phyloP scores from a whole-genome alignment of 2,888 invertebrate species.

The Siphonodentalium dalli region DNA sequence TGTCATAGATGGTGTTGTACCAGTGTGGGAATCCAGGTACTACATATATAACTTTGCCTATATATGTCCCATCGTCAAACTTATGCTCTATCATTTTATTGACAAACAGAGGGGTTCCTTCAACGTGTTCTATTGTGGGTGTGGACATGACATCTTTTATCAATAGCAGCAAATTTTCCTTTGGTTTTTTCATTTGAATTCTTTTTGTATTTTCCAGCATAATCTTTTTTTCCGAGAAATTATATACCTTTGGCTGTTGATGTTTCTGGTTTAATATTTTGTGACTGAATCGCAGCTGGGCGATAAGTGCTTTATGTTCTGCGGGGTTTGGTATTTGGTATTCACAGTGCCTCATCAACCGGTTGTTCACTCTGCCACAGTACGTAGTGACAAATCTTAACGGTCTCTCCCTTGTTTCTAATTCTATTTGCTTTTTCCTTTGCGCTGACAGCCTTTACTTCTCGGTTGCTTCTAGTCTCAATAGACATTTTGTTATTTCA shows the following conservation, averaged over 20 bases:
- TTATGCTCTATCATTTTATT: slow-evolving; percentile 10
- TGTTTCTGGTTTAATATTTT: slow-evolving; percentile 21
- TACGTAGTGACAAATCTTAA: slow-evolving; percentile 28
- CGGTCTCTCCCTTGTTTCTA: slow-evolving; percentile 24
- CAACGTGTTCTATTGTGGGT: neutral
- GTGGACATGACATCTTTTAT: slow-evolving; percentile 2
- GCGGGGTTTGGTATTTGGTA: slow-evolving; percentile 5
- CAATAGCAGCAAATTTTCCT: slow-evolving; percentile 6
- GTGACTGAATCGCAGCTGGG: slow-evolving; percentile 22
- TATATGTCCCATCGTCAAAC: slow-evolving; percentile 1
- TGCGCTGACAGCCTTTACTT: slow-evolving; percentile 4
- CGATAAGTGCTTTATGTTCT: slow-evolving; percentile 16
- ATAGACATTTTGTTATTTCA: slow-evolving; percentile 14
- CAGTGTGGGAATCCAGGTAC: slow-evolving; percentile 17
- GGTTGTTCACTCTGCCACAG: slow-evolving; percentile 28
- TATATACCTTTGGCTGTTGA: slow-evolving; percentile 15
- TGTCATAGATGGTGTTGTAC: slow-evolving; percentile 19
- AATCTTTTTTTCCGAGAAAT: slow-evolving; percentile 5
- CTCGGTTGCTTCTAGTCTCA: slow-evolving; percentile 20
- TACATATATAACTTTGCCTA: slow-evolving; percentile 5
- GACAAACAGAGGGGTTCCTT: slow-evolving; percentile 17
- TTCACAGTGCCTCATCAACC: slow-evolving; percentile 20
- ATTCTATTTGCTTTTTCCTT: slow-evolving; percentile 4
- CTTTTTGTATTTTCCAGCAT: slow-evolving; percentile 15
- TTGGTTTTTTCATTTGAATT: slow-evolving; percentile 7